A percentile compares a stretch with the other conserved stretches of the same genome.
Conservation (phyloP, 2,888 invertebrate species). For the Cataglyphis altisquamis region DNA sequence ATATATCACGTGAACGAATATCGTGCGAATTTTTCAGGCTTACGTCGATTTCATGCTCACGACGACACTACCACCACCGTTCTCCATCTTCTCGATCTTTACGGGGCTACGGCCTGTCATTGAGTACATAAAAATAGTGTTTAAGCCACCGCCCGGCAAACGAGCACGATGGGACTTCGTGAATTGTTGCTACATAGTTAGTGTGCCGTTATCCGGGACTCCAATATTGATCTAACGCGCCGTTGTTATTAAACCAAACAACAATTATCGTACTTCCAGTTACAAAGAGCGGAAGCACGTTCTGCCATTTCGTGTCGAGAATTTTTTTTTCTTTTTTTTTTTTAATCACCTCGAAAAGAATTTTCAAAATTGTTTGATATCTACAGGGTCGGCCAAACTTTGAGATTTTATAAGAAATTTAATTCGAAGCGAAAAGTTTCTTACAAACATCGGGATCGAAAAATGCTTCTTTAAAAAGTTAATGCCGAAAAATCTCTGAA, state of each 20-base stretch:
- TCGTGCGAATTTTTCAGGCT: constrained; percentile 83
- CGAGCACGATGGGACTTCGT: constrained; percentile 86
- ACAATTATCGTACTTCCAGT: background rate
- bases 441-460: too few relatives aligned
- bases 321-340: background rate
- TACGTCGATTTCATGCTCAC: constrained; percentile 92
- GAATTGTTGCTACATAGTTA: constrained; percentile 86
- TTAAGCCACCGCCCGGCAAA: constrained; percentile 82
- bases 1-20: background rate
- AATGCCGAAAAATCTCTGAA: too few relatives aligned
- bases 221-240: constrained; percentile 1
- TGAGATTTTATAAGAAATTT: too few relatives aligned
- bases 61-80: constrained; percentile 90
- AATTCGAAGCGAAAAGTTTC: too few relatives aligned
- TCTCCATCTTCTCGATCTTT: constrained; percentile 90
- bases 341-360: background rate
- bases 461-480: too few relatives aligned
- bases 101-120: constrained; percentile 86
- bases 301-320: background rate
- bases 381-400: too few relatives aligned
- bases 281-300: background rate
- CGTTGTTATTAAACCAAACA: background rate
- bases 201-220: constrained; percentile 47
- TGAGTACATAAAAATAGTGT: constrained; percentile 87
- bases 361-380: background rate